These are phyloP conservation scores for Lepisosteus oculatus DNA, from an alignment of 2,113 vertebrate genomes.

Conservation along the genomic window DNA sequence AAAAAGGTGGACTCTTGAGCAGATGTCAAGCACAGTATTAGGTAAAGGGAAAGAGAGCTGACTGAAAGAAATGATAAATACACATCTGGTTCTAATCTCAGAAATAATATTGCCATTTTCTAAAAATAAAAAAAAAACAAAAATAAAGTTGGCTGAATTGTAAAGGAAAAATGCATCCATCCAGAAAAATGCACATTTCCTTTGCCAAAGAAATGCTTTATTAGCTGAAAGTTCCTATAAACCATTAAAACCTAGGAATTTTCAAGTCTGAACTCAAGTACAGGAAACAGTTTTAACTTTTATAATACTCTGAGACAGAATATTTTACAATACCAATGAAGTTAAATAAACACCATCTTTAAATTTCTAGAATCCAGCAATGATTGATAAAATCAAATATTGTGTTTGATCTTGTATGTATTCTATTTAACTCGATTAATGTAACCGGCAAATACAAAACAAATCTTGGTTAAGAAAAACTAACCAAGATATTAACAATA, in stretches of 20 bases:
- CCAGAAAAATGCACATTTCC: slow-evolving; percentile 29
- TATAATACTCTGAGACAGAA: no score
- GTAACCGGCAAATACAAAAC: no score
- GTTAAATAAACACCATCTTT: no score
- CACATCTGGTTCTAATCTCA: slow-evolving; percentile 36
- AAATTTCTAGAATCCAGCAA: no score
- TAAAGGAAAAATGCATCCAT: slow-evolving; percentile 24
- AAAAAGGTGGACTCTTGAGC: background rate
- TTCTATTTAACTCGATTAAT: no score
- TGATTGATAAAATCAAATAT: no score
- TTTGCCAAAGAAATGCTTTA: slow-evolving; percentile 27
- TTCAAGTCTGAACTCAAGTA: slow-evolving; percentile 42
- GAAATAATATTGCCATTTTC: slow-evolving; percentile 21
- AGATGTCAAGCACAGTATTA: slow-evolving; percentile 1
- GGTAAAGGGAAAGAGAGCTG: slow-evolving; percentile 19
- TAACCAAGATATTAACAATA: no score
- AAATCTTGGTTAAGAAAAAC: no score
- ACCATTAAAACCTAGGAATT: slow-evolving; percentile 59
- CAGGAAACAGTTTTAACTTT: background rate
- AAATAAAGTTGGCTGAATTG: slow-evolving; percentile 23
- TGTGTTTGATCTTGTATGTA: no score
- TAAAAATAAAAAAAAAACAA: slow-evolving; percentile 12
- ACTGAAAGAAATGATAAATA: slow-evolving; percentile 15
- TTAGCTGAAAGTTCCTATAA: slow-evolving; percentile 48
- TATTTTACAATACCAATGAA: no score